A percentile compares a stretch with the other conserved stretches of the same genome.
Conservation (phyloP, 2,888 invertebrate genomes). For the Miltochrista miniata region DNA sequence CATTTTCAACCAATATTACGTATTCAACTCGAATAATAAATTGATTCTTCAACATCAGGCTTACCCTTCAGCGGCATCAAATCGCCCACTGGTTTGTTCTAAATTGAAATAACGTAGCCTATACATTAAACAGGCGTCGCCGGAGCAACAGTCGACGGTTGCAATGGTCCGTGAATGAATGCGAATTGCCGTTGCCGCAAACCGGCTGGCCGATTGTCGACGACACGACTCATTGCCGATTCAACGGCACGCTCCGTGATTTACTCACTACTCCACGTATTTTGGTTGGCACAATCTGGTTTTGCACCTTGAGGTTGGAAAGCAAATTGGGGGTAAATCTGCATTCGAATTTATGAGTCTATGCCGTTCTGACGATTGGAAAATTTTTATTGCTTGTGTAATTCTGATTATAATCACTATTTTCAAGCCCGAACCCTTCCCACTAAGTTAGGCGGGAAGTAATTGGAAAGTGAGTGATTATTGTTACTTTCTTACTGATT, state of each 20-base stretch:
- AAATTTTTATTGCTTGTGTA: not conserved
- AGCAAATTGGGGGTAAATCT: conserved; percentile 4
- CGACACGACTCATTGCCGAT: conserved; percentile 71
- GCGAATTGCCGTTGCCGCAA: conserved; percentile 70
- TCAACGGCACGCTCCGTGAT: conserved; percentile 62
- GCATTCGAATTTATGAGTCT: conserved; percentile 14
- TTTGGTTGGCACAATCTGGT: conserved; percentile 44
- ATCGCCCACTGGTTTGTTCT: conserved; percentile 44
- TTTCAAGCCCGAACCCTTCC: no score
- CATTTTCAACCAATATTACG: not conserved
- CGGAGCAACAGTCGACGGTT: conserved; percentile 46
- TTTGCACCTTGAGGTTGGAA: conserved; percentile 20
- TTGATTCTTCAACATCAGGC: not conserved
- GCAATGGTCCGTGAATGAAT: conserved; percentile 65
- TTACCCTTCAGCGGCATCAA: not conserved
- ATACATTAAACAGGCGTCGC: conserved; percentile 51
- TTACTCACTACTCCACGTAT: conserved; percentile 51
- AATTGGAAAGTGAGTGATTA: no score
- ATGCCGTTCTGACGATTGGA: not conserved
- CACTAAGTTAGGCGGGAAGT: no score
- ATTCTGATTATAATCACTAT: no score
- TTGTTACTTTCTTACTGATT: no score
- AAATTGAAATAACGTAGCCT: conserved; percentile 61
- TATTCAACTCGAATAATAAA: not conserved
- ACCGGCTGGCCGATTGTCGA: conserved; percentile 72